These are phyloP conservation scores for Drosophila hamatofila DNA, from an alignment of 2,888 invertebrate genomes.

Conservation along the genomic window DNA sequence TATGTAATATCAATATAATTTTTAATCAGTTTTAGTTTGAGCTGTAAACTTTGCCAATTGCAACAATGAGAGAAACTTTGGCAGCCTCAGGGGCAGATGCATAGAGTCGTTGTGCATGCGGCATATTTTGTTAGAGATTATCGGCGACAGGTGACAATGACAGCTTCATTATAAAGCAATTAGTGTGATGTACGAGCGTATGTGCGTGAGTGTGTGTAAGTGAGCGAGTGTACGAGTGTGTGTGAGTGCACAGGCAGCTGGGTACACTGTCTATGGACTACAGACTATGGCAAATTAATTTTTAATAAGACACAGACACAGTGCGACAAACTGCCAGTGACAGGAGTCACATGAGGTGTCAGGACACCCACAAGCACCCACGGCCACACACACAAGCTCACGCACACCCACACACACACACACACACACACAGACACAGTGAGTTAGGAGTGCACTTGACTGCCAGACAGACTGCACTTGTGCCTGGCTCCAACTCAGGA, in stretches of 20 bases:
- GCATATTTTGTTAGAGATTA: constrained; percentile 70
- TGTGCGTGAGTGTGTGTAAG: constrained; percentile 22
- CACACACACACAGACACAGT: constrained; percentile 8
- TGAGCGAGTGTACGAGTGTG: constrained; percentile 8
- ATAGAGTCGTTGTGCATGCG: constrained; percentile 14
- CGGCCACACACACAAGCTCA: not conserved
- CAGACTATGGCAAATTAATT: constrained; percentile 68
- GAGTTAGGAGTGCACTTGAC: constrained; percentile 32
- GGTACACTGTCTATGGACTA: constrained; percentile 29
- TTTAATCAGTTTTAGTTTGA: constrained; percentile 18
- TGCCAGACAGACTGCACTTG: constrained; percentile 69
- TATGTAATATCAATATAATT: not conserved
- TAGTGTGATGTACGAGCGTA: constrained; percentile 50
- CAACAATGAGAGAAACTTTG: constrained; percentile 4
- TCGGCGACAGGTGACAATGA: constrained; percentile 83
- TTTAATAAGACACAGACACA: constrained; percentile 65
- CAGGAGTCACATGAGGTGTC: constrained; percentile 67
- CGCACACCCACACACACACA: not conserved
- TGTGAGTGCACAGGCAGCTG: constrained; percentile 44
- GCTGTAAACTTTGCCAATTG: constrained; percentile 32
- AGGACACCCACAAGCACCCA: constrained; percentile 38
- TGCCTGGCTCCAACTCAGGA: constrained; percentile 42
- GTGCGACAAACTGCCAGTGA: constrained; percentile 71
- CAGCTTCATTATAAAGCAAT: constrained; percentile 83
- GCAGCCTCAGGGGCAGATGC: constrained; percentile 16